A percentile compares a stretch with the other conserved stretches of the same genome.
phyloP scores from a whole-genome alignment of 1,140 invertebrate species.

The Idris sp. region DNA sequence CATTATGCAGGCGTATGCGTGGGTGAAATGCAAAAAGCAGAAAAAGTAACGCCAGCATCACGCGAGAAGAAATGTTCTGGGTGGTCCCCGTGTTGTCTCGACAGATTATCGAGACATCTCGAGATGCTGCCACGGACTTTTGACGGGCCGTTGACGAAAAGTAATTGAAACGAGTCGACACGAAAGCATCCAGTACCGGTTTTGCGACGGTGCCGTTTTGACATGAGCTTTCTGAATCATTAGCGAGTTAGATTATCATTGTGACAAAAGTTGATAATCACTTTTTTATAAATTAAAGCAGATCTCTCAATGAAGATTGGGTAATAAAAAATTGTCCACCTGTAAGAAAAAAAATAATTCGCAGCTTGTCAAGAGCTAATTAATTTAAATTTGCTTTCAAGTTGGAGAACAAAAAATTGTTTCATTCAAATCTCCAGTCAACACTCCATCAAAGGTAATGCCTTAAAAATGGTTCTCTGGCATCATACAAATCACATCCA shows the following conservation, averaged over 20 bases:
- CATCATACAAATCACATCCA: conserved; percentile 9
- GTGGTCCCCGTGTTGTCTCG: conserved; percentile 43
- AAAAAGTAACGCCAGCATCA: too few species aligned
- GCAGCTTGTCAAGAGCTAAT: too few species aligned
- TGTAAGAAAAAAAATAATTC: too few species aligned
- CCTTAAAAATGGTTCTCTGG: conserved; percentile 10
- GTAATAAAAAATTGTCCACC: too few species aligned
- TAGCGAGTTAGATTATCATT: conserved; percentile 2
- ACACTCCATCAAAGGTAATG: conserved; percentile 16
- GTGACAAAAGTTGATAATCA: too few species aligned
- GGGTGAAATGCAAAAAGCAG: conserved; percentile 64
- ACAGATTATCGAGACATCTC: conserved; percentile 46
- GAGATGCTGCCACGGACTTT: conserved; percentile 39
- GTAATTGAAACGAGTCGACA: conserved; percentile 47
- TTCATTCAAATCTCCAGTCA: conserved; percentile 24
- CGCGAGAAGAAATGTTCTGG: conserved; percentile 50
- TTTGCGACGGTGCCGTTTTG: conserved; percentile 17
- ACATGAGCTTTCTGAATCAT: conserved; percentile 12
- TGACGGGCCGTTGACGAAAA: conserved; percentile 54
- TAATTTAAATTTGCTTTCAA: too few species aligned
- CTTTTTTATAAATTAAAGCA: too few species aligned
- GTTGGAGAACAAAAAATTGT: conserved; percentile 12
- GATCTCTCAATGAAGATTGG: too few species aligned
- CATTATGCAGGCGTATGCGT: conserved; percentile 65
- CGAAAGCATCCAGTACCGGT: conserved; percentile 42